These are phyloP conservation scores for Remorina albescens DNA, from an alignment of 2,797 vertebrate species.

Conservation along the genomic window DNA sequence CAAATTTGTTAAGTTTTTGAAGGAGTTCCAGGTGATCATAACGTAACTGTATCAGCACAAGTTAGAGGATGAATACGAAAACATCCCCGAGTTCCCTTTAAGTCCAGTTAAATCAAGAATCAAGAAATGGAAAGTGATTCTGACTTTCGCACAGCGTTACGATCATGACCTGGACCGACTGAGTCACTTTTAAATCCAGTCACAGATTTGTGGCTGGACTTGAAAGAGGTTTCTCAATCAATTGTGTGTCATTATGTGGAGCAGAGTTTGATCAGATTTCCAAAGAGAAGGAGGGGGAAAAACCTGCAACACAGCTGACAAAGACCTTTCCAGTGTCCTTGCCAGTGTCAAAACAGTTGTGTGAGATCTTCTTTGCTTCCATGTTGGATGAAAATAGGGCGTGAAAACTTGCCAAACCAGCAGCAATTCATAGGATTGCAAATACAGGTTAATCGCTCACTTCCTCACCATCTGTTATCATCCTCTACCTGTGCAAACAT, in stretches of 20 bases:
- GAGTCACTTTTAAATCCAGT: not conserved
- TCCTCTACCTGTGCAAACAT: conserved; percentile 13
- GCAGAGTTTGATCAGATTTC: not conserved
- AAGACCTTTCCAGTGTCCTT: too few species aligned
- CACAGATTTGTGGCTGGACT: not conserved
- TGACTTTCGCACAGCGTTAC: not conserved
- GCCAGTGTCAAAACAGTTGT: not conserved
- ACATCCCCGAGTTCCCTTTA: not conserved
- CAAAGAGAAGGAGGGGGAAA: not conserved
- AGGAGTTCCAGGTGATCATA: not conserved
- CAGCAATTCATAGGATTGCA: not conserved
- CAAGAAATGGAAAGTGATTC: conserved; percentile 9
- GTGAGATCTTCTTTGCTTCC: not conserved
- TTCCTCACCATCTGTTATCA: conserved; percentile 4
- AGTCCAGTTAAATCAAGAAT: not conserved
- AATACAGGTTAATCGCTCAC: not conserved
- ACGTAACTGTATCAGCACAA: not conserved
- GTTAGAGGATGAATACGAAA: not conserved
- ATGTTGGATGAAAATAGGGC: not conserved
- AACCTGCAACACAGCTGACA: not conserved
- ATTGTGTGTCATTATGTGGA: not conserved
- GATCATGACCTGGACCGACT: not conserved
- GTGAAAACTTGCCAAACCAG: not conserved
- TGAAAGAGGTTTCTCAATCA: not conserved
- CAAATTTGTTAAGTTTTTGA: not conserved